Evolutionary conservation across 2,113 vertebrate species (phyloP), one percentile per base, ranked within the genome.

Genomic region (Callopanchax toddi): DNA sequence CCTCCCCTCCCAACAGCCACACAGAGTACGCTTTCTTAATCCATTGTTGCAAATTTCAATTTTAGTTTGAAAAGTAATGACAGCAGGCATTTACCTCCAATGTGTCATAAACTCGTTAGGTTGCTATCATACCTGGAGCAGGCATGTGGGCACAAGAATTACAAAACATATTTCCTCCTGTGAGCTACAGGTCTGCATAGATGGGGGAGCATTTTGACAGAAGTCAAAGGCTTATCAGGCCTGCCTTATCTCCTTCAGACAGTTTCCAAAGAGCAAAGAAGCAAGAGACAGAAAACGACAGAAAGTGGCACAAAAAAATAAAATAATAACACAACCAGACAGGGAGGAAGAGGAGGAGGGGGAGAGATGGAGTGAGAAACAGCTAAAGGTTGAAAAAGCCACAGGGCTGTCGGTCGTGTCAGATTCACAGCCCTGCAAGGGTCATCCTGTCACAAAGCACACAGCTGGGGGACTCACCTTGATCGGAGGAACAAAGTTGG

Each of bases 221-320:
- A 83, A 81, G 79, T 76, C 73, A 67, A 76, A 53, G 50, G 29
- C 83, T 89, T 91, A 92, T 92, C 90, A 79, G 74, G 34, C n/a
- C 63, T 64, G 66, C 80, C 84, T 92, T 91, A 92, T 92, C 90
- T 86, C 71, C 46, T 62, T 78, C 74, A 83, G 86, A 90, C 88
- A 87, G 90, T 87, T 86, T 86, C 82, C 76, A 88, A 80, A 88
- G 53, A 60, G 81, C 67, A 74, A 54, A 86, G 75, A 74, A 60
- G 54, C 42, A 52, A 37, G 12, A 57, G 43, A 54, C 58, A 73
- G 29, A 23, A 22, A 53, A 23, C 20, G 22, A 45, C 49, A 62
- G 42, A 40, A 64, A 53, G 46, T 45, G 54, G 42, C 25, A 55
- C 17, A 45, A 48, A 49, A 25, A 16, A 50, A 50, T 20, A 22